Conservation (phyloP, 1,140 invertebrate species). For the Neocloeon triangulifer region DNA sequence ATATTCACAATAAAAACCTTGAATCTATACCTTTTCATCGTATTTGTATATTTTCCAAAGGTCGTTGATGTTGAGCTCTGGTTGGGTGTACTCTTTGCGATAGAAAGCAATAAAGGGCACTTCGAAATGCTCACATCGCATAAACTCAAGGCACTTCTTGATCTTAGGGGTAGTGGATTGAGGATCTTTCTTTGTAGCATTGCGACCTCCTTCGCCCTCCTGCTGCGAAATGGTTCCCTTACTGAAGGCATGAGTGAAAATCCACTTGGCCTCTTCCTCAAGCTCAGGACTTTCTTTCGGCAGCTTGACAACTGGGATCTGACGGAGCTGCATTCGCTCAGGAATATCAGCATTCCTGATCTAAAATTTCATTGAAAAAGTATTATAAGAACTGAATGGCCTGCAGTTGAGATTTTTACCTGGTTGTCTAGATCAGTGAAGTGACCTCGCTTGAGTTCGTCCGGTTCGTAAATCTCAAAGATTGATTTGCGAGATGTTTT, state of each 20-base stretch:
- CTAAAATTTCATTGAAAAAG: slow-evolving; percentile 17
- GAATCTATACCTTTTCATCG: slow-evolving; percentile 55
- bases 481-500: slow-evolving; percentile 73
- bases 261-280: slow-evolving; percentile 92
- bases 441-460: slow-evolving; percentile 86
- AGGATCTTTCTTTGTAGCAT: slow-evolving; percentile 25
- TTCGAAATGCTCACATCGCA: slow-evolving; percentile 84
- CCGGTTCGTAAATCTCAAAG: slow-evolving; percentile 90
- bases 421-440: slow-evolving; percentile 89
- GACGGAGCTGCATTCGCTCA: slow-evolving; percentile 76
- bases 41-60: slow-evolving; percentile 93
- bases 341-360: slow-evolving; percentile 75
- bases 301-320: slow-evolving; percentile 56
- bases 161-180: slow-evolving; percentile 71
- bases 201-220: slow-evolving; percentile 19
- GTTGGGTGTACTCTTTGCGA: slow-evolving; percentile 91
- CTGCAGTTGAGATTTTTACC: slow-evolving; percentile 19
- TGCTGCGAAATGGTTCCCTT: slow-evolving; percentile 59
- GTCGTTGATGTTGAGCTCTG: slow-evolving; percentile 85
- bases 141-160: slow-evolving; percentile 82
- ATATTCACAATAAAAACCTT: not conserved
- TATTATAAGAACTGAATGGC: not conserved
- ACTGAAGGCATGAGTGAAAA: slow-evolving; percentile 82
- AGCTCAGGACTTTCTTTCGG: slow-evolving; percentile 68
- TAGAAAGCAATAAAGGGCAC: slow-evolving; percentile 98